Percentiles rank a stretch among this genome's conserved stretches.
These are phyloP conservation scores for Gonioctena quinquepunctata DNA, from an alignment of 1,140 invertebrate species.

Conservation along the genomic window DNA sequence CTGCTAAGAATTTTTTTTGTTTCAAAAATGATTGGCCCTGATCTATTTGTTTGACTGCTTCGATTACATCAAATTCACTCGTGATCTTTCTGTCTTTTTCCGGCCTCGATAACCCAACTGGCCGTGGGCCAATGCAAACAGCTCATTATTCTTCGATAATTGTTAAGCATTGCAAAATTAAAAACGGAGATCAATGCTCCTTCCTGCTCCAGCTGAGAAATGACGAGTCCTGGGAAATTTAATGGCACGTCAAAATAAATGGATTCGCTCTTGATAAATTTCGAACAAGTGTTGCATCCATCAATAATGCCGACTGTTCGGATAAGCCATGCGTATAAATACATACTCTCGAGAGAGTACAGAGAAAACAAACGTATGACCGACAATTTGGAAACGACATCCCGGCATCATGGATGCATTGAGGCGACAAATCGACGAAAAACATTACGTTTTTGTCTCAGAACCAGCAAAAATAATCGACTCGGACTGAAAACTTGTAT, in stretches of 20 bases:
- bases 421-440: too few species aligned
- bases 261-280: neutral
- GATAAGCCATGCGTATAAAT: neutral
- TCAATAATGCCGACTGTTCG: neutral
- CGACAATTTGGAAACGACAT: too few species aligned
- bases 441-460: too few species aligned
- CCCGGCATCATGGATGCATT: too few species aligned
- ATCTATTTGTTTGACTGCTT: neutral
- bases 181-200: neutral
- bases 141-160: neutral
- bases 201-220: neutral
- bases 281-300: neutral
- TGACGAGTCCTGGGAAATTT: neutral
- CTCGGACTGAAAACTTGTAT: too few species aligned
- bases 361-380: too few species aligned
- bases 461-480: too few species aligned
- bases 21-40: too few species aligned
- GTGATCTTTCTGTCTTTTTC: neutral
- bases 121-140: conserved; percentile 15
- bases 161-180: neutral
- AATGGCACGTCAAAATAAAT: conserved; percentile 1
- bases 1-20: too few species aligned
- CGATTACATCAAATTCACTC: neutral
- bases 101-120: conserved; percentile 13
- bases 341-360: neutral